Evolutionary conservation across 1,140 invertebrate genomes (phyloP).

Genomic region (Hetaerina americana): DNA sequence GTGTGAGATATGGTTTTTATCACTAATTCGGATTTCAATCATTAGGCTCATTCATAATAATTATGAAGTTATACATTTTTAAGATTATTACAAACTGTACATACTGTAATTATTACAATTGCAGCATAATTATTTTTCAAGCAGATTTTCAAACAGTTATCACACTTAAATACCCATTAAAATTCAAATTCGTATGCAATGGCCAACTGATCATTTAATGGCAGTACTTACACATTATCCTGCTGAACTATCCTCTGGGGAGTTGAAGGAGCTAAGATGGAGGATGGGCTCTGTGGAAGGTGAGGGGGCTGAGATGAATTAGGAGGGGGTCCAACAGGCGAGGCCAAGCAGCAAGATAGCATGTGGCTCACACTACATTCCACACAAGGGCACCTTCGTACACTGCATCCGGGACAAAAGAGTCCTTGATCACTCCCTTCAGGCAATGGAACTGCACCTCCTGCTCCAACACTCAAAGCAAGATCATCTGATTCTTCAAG

Average conservation of each 20-base stretch:
- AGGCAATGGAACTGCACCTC: slow-evolving; percentile 1
- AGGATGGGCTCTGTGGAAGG: background rate
- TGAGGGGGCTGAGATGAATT: background rate
- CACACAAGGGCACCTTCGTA: slow-evolving; percentile 18
- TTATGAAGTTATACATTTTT: too few species aligned
- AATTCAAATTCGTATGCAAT: background rate
- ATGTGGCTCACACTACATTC: slow-evolving; percentile 19
- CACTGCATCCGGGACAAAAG: slow-evolving; percentile 14
- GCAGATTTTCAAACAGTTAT: too few species aligned
- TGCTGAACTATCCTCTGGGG: background rate
- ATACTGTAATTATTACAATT: background rate
- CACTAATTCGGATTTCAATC: too few species aligned
- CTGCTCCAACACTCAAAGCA: background rate
- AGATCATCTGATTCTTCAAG: background rate
- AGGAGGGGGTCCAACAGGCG: background rate
- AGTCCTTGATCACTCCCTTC: background rate
- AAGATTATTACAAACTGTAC: background rate
- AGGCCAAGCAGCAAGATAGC: slow-evolving; percentile 11
- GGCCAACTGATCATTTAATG: too few species aligned
- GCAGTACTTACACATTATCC: background rate
- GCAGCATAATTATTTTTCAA: background rate
- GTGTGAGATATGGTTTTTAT: too few species aligned
- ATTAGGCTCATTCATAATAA: too few species aligned
- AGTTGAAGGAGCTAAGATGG: background rate
- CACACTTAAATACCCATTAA: background rate